phyloP scores from a whole-genome alignment of 2,888 invertebrate species.

The Rotaria sp. region DNA sequence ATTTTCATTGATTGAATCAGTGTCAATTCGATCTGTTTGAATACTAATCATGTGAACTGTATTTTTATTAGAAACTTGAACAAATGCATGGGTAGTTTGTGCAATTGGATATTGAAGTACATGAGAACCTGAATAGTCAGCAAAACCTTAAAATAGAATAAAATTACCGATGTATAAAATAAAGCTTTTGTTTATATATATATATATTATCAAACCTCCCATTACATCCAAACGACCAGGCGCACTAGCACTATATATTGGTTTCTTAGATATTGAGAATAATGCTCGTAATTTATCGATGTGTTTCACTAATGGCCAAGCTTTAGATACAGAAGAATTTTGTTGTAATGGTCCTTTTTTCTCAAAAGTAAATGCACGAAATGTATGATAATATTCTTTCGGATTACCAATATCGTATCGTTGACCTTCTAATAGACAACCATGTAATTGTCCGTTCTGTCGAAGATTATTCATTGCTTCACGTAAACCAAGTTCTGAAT shows the following conservation, averaged over 20 bases:
- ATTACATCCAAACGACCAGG: not conserved
- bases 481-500: not conserved
- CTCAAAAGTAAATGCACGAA: not conserved
- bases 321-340: not conserved
- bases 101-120: constrained; percentile 9
- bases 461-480: not conserved
- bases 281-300: not conserved
- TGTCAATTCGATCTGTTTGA: not conserved
- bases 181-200: too few species aligned
- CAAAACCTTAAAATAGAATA: not conserved
- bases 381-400: not conserved
- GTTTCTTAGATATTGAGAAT: not conserved
- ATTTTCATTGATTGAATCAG: not conserved
- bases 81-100: not conserved
- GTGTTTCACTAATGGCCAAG: not conserved
- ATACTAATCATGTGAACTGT: not conserved
- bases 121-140: constrained; percentile 20
- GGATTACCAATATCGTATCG: not conserved
- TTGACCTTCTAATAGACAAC: not conserved
- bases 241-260: not conserved
- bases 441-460: not conserved
- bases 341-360: not conserved
- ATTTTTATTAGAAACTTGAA: not conserved
- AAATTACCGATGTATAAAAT: too few species aligned
- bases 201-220: not conserved